Percentiles rank a stretch among this genome's conserved stretches.
phyloP scores from a whole-genome alignment of 53 echinoderm and acorn worm genomes.

The Temnopleurus reevesii region DNA sequence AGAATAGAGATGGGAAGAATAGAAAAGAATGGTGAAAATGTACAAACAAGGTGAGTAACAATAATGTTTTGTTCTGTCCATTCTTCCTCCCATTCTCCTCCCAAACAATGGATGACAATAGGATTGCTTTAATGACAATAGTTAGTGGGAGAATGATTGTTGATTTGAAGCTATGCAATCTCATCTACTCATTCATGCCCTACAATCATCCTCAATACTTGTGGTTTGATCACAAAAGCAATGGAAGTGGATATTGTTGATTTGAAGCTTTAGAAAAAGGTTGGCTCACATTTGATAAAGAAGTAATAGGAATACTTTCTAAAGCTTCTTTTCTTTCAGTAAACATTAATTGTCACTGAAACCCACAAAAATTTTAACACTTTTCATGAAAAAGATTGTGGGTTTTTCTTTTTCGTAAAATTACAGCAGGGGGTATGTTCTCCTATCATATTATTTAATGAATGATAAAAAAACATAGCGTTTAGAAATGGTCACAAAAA shows the following conservation, averaged over 20 bases:
- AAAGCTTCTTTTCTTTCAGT: conserved; percentile 25
- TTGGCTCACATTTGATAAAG: background rate
- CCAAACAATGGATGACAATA: background rate
- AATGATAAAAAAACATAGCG: background rate
- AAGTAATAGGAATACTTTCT: background rate
- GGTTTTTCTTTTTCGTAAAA: background rate
- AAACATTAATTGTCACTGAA: conserved; percentile 22
- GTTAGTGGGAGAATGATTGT: background rate
- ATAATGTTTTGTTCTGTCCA: conserved; percentile 2
- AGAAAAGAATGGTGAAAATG: conserved; percentile 19
- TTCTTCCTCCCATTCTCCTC: conserved; percentile 15
- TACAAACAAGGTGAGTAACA: background rate
- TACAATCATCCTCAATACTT: background rate
- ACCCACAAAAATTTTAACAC: conserved; percentile 5
- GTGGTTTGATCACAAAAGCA: conserved; percentile 14
- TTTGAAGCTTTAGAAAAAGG: background rate
- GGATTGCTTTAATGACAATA: conserved; percentile 20
- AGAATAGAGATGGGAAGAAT: background rate
- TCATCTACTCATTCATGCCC: background rate
- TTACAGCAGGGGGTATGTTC: conserved; percentile 10
- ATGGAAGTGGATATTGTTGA: conserved; percentile 47
- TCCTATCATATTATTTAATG: background rate
- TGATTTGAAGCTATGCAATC: background rate
- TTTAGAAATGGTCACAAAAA: background rate
- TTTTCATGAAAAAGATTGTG: background rate